Evolutionary conservation across 64 coral and sea anemone genomes (phyloP).

Genomic region (Porites lutea): DNA sequence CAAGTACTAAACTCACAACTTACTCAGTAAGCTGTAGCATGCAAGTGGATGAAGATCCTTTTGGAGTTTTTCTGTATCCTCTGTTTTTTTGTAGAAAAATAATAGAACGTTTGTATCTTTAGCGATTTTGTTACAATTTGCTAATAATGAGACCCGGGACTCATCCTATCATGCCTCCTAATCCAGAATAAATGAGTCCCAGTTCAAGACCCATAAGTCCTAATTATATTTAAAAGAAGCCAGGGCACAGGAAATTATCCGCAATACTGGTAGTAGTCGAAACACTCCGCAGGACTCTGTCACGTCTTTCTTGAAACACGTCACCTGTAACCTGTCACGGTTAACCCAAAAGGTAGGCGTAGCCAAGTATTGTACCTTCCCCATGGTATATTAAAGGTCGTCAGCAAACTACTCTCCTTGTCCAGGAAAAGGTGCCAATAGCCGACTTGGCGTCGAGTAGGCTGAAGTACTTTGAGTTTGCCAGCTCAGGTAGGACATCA

Average conservation of each 20-base stretch:
- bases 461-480: background rate
- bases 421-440: constrained; percentile 6
- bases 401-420: background rate
- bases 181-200: no score
- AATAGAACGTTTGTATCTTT: no score
- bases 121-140: no score
- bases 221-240: no score
- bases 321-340: background rate
- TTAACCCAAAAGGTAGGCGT: background rate
- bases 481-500: background rate
- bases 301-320: no score
- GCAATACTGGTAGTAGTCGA: background rate
- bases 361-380: constrained; percentile 23
- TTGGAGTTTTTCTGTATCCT: no score
- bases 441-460: constrained; percentile 2
- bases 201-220: no score
- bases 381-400: constrained; percentile 12
- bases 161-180: no score
- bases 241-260: constrained; percentile 6
- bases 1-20: constrained; percentile 2
- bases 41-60: no score
- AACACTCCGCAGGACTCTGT: constrained; percentile 25
- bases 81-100: no score
- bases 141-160: no score
- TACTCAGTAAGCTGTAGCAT: constrained; percentile 1